Evolutionary conservation across 2,797 vertebrate species (phyloP).

Genomic region (Zonotrichia albicollis): DNA sequence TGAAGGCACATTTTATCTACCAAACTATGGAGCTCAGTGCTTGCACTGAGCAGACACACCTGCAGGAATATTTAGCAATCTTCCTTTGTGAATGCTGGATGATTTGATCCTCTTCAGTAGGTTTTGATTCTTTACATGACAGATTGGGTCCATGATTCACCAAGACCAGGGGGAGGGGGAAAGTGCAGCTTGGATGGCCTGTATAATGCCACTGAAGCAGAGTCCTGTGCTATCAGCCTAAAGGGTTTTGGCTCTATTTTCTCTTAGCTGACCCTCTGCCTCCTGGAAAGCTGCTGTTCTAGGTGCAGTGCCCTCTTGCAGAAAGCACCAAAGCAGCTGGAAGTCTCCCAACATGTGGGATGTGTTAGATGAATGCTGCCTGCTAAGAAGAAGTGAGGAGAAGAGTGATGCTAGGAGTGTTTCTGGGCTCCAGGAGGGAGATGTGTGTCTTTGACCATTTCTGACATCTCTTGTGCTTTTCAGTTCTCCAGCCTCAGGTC

Average conservation of each 20-base stretch:
- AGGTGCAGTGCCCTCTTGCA: not conserved
- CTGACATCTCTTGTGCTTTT: conserved; percentile 31
- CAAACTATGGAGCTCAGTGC: not conserved
- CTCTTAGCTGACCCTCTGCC: not conserved
- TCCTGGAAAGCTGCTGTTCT: not conserved
- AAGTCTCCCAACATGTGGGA: not conserved
- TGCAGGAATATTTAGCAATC: not conserved
- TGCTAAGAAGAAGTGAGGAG: not conserved
- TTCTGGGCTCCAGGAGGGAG: not conserved
- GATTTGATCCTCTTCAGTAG: not conserved
- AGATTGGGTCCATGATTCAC: not conserved
- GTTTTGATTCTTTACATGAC: not conserved
- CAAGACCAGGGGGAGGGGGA: not conserved
- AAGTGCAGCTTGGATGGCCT: not conserved
- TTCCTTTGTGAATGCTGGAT: not conserved
- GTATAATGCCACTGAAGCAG: not conserved
- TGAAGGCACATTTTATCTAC: not conserved
- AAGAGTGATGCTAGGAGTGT: not conserved
- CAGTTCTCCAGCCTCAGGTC: conserved; percentile 94
- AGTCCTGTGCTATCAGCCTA: not conserved
- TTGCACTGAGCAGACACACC: not conserved
- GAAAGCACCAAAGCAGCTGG: not conserved
- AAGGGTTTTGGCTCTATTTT: not conserved
- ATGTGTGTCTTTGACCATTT: not conserved
- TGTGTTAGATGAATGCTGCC: not conserved